phyloP scores from a whole-genome alignment of 2,113 vertebrate species.

The Thamnaconus septentrionalis region DNA sequence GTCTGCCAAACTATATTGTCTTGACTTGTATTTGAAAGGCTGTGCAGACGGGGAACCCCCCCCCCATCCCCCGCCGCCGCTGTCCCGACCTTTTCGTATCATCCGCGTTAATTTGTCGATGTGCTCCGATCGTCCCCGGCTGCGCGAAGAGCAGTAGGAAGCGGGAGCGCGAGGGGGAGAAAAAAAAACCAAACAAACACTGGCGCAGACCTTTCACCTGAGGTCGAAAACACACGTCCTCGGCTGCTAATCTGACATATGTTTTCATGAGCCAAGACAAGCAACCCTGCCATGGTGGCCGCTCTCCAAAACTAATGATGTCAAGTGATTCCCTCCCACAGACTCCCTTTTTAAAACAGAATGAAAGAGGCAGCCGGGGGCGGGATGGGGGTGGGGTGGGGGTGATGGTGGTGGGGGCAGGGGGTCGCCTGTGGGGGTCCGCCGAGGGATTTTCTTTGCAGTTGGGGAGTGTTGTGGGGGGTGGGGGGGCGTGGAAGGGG shows the following conservation, averaged over 20 bases:
- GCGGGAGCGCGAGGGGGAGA: background rate
- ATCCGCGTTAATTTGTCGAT: no score
- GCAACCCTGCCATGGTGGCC: slow-evolving; percentile 73
- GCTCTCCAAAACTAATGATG: slow-evolving; percentile 80
- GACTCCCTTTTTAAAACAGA: slow-evolving; percentile 70
- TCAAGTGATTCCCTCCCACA: slow-evolving; percentile 78
- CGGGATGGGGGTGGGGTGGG: slow-evolving; percentile 30
- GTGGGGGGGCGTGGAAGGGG: no score
- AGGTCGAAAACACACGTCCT: slow-evolving; percentile 63
- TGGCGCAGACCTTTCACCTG: slow-evolving; percentile 73
- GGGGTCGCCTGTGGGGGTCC: no score
- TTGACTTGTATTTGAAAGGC: no score
- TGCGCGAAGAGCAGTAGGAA: slow-evolving; percentile 18
- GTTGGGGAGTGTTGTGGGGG: no score
- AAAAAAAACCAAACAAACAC: slow-evolving; percentile 14
- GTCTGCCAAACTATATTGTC: no score
- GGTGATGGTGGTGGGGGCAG: slow-evolving; percentile 9
- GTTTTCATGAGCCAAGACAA: slow-evolving; percentile 78
- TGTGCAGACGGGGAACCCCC: no score
- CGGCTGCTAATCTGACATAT: slow-evolving; percentile 71
- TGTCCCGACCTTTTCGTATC: no score
- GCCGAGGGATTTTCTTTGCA: no score
- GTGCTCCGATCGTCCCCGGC: no score
- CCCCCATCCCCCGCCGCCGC: no score
- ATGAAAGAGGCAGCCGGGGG: slow-evolving; percentile 59